Evolutionary conservation across 1,140 invertebrate species (phyloP).

Genomic region (Geopemphigus sp.): DNA sequence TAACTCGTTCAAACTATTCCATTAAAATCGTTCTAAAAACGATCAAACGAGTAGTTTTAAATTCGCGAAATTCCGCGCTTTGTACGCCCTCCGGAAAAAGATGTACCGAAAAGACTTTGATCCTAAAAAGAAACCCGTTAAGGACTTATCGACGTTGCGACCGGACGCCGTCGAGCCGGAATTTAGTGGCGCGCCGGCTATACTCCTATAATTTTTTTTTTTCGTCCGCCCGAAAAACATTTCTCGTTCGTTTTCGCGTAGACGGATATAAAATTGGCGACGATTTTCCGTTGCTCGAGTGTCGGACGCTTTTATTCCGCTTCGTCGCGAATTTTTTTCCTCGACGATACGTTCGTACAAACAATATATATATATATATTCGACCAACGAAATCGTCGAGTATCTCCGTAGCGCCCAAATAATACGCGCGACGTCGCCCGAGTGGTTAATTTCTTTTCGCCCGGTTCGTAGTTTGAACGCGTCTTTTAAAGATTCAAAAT

Average conservation of each 20-base stretch:
- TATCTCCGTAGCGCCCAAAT: too few relatives aligned
- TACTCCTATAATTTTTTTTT: too few relatives aligned
- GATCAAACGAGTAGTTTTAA: constrained; percentile 7
- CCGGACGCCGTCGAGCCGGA: background rate
- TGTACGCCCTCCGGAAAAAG: background rate
- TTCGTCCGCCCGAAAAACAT: background rate
- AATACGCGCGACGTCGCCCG: too few relatives aligned
- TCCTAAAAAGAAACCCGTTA: background rate
- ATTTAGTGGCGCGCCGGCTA: background rate
- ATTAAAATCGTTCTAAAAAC: constrained; percentile 37
- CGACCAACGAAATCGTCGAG: too few relatives aligned
- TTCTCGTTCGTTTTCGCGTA: background rate
- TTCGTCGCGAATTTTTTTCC: too few relatives aligned
- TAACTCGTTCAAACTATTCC: constrained; percentile 25
- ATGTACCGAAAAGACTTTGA: constrained; percentile 22
- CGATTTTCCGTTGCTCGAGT: background rate
- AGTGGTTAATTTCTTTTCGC: too few relatives aligned
- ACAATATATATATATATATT: too few relatives aligned
- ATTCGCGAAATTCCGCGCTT: background rate
- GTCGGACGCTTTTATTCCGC: too few relatives aligned
- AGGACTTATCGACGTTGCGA: background rate
- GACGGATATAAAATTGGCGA: background rate
- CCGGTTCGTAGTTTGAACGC: too few relatives aligned
- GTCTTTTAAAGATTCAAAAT: too few relatives aligned
- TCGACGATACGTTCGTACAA: too few relatives aligned